Percentiles rank a stretch among this genome's conserved stretches.
Evolutionary conservation across 2,797 vertebrate species (phyloP).

Genomic region (Peromyscus aztecus): DNA sequence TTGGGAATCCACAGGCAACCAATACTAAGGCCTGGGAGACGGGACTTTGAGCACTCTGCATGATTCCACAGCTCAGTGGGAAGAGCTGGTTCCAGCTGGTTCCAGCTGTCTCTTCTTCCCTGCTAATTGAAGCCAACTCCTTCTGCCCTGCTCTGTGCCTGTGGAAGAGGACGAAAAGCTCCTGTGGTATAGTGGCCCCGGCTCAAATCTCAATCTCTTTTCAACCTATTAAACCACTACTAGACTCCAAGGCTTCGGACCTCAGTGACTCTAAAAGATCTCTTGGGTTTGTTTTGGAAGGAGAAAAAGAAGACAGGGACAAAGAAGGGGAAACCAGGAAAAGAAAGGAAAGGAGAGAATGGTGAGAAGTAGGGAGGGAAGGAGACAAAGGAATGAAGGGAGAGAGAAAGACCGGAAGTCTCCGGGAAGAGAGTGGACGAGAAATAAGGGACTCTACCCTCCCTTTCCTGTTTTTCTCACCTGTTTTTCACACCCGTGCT

Average conservation of each 20-base stretch:
- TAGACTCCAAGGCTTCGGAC: neutral
- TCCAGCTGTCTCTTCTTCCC: too few species aligned
- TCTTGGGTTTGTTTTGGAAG: slow-evolving; percentile 23
- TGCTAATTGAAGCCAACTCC: neutral
- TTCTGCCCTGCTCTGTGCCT: neutral
- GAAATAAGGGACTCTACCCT: neutral
- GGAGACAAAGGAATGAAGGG: fast-evolving
- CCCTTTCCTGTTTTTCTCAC: neutral
- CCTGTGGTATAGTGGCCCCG: fast-evolving
- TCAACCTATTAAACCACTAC: too few species aligned
- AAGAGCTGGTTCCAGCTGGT: neutral
- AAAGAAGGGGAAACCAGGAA: neutral
- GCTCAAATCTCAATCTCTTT: neutral
- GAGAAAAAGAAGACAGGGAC: neutral
- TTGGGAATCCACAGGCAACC: neutral
- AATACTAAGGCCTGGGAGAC: neutral
- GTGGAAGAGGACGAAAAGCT: neutral
- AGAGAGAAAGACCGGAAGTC: neutral
- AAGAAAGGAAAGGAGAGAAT: neutral
- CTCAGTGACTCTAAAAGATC: neutral
- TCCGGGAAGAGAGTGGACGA: neutral
- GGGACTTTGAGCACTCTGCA: neutral
- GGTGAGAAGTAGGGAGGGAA: neutral
- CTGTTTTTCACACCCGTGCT: neutral
- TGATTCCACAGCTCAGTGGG: neutral